Base-by-base conservation (phyloP, 2,797 vertebrate genomes). In the Coracias cyanogaster region DNA sequence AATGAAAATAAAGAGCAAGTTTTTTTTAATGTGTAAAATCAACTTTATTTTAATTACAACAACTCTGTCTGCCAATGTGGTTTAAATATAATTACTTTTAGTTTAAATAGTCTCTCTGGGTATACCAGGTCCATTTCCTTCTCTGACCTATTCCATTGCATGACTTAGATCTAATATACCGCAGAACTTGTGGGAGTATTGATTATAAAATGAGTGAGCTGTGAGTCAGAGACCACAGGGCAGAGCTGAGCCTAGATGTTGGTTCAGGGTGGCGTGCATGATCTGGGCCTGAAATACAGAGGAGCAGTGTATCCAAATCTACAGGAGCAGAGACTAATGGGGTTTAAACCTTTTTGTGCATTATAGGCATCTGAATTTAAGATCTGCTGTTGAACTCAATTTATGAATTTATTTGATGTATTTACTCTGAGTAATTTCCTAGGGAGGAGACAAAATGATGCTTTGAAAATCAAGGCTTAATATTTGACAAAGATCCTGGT, bases 1-100 rank as follows among this genome's bases (percentile, higher is more conserved):
- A 83, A 52, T 41, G 73, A 90, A 94, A 92, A 81, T 81, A 83
- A 88, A 90, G 15, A 81, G 9, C 31, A 57, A 41, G 41, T 64
- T 37, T 78, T 78, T 79, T 78, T 73, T 73, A 89, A 91, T 74
- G 65, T 82, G 48, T 67, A 94, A 78, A 81, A 87, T 70, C 82
- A 94, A 80, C 82, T 76, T 89, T 80, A 45, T 60, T 94, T 91
- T 93, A 94, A 90, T 95, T 90, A 67, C 37, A 74, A 26, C n/a
- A 67, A 16, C 51, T 77, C 58, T 84, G n/a, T 14, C 71, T 89
- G 84, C 72, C 65, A 43, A 6, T n/a, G 79, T 67, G 49, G 69
- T 83, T 91, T 80, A 91, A 91, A 81, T 80, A 33, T 43, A 87
- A 80, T 91, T 89, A 48, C 70, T 83, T 86, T 83, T 67, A 77